Evolutionary conservation across 2,797 vertebrate species (phyloP), one percentile per base, ranked within the genome.

Genomic region (Neosilurus hyrtlii): DNA sequence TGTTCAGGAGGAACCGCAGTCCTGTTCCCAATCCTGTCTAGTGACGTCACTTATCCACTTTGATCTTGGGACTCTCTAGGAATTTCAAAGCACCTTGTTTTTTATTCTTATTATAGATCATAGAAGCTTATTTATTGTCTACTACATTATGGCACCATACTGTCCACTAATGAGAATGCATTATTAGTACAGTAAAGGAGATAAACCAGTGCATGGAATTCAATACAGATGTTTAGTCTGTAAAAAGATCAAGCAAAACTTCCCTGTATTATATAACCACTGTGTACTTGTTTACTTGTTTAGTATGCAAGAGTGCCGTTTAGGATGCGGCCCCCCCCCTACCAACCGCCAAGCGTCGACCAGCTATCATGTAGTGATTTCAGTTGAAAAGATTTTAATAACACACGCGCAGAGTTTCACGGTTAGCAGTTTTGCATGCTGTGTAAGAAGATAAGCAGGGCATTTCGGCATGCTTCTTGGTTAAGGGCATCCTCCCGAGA

Each of bases 1-100:
- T 63, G n/a, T 76, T 81, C 66, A 30, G 57, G 66, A 79, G 59
- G 54, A 79, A 79, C 84, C 66, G 63, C 83, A 79, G 70, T 61
- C 63, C 63, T 77, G 30, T 70, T 71, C 83, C 54, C 51, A 26
- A 78, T 85, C 80, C 84, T 15, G 52, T 8, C 7, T 43, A 22
- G 51, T 82, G 80, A 85, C 80, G 83, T 77, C 74, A 74, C 57
- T 16, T 1, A 22, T 72, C 59, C 80, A 57, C 75, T 72, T 72
- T 62, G 43, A 51, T 52, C n/a, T 61, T 26, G 49, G 57, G 9
- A 72, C 9, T 43, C 20, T 20, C 59, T 80, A 51, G 8, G 43
- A 1, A 5, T 43, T 43, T 1, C 43, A 43, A 63, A 22, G 20
- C 37, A 51, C 37, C 52, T 79, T 49, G n/a, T 2, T 22, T 56